Base-by-base conservation (phyloP, 2,113 vertebrate genomes). In the Arothron firmamentum region DNA sequence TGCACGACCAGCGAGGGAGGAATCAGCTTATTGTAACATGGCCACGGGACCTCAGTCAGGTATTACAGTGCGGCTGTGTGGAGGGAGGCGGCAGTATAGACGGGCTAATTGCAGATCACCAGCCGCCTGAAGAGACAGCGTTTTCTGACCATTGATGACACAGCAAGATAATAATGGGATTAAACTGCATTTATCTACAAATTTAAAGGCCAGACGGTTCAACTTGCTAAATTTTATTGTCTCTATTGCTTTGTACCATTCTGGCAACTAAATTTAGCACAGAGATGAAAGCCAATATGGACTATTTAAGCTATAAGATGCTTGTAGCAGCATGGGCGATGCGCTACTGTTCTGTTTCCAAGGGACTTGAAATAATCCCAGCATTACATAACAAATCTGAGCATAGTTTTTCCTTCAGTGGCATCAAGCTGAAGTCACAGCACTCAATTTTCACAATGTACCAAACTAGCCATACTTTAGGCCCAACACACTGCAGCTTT, bases 1-100 rank as follows among this genome's bases (percentile, higher is more conserved):
- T 82, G 83, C 72, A 71, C 71, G 74, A 69, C 51, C 59, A 75
- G 74, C 74, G 83, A 45, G 38, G 60, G 67, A 84, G 57, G 83
- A 87, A 90, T 88, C 83, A 82, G 84, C 82, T 90, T 89, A 90
- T 88, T 89, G 85, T 68, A 83, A 70, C 48, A 52, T 42, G 51
- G 62, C 67, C 67, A 62, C 59, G 58, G 72, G 62, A 70, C 67
- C 75, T 76, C 60, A 47, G 73, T 70, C 65, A 70, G 79, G 77
- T 52, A 85, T 81, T 83, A 86, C 53, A 46, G 58, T 53, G 64
- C 18, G 45, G 51, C 45, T 42, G 68, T 58, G 67, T 49, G 65
- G 20, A 67, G 63, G 72, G 58, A 46, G n/a, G 53, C 53, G 19
- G 58, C 71, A 53, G 19, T 34, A 74, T 56, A 65, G 25, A 70